Conservation (phyloP, 2,113 vertebrate species). For the Mustelus asterias region DNA sequence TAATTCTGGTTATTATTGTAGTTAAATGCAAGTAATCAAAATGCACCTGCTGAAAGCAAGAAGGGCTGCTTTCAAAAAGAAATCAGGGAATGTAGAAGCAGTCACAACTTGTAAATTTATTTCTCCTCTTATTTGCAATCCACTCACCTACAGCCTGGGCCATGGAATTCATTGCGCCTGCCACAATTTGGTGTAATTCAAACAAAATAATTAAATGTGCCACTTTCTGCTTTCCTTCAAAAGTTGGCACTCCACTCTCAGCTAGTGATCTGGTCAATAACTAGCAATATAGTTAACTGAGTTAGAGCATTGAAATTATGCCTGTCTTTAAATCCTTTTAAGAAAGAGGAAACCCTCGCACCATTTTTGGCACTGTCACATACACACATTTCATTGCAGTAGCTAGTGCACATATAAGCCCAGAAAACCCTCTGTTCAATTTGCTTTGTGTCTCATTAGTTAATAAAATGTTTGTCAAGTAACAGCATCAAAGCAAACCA, state of each 20-base stretch:
- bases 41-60: not conserved
- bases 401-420: not conserved
- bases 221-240: not conserved
- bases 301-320: not conserved
- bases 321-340: not conserved
- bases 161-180: too few relatives aligned
- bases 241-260: not conserved
- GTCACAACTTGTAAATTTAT: not conserved
- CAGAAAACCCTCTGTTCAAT: not conserved
- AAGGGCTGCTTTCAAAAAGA: not conserved
- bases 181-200: not conserved
- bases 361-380: not conserved
- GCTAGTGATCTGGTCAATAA: not conserved
- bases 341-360: not conserved
- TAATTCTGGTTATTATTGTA: not conserved
- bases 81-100: not conserved
- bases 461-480: not conserved
- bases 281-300: not conserved
- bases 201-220: not conserved
- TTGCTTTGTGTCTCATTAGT: not conserved
- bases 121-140: not conserved
- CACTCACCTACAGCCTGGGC: not conserved
- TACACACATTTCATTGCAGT: not conserved
- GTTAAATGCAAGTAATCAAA: not conserved
- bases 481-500: not conserved